These are phyloP conservation scores for Ligdia adustata DNA, from an alignment of 2,888 invertebrate species.

Conservation along the genomic window DNA sequence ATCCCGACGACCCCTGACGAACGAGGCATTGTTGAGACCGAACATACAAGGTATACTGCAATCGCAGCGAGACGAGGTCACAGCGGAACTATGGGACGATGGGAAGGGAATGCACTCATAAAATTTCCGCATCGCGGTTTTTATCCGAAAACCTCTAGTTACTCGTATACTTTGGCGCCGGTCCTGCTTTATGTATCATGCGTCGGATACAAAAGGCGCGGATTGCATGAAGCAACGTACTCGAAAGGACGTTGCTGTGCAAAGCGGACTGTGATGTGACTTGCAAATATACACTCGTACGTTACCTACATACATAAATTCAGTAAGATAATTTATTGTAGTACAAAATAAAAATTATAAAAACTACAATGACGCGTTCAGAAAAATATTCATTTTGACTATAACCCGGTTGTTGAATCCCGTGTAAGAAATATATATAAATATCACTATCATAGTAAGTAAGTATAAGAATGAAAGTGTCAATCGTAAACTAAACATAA, in stretches of 20 bases:
- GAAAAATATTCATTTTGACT: too few species aligned
- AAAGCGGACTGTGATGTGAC: slow-evolving; percentile 27
- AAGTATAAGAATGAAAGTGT: too few species aligned
- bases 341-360: too few species aligned
- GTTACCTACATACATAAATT: slow-evolving; percentile 9
- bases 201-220: slow-evolving; percentile 58
- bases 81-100: slow-evolving; percentile 44
- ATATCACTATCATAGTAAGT: too few species aligned
- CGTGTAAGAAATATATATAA: too few species aligned
- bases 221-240: slow-evolving; percentile 40
- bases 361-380: too few species aligned
- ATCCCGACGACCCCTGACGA: slow-evolving; percentile 74
- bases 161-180: slow-evolving; percentile 33
- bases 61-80: slow-evolving; percentile 38
- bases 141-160: slow-evolving; percentile 59
- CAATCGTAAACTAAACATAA: too few species aligned
- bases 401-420: too few species aligned
- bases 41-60: too few species aligned
- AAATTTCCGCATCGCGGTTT: slow-evolving; percentile 71
- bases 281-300: slow-evolving; percentile 14
- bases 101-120: slow-evolving; percentile 66
- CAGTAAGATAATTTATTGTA: too few species aligned
- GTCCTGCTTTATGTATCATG: slow-evolving; percentile 46
- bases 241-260: slow-evolving; percentile 41
- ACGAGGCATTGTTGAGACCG: slow-evolving; percentile 68